Evolutionary conservation across 2,888 invertebrate genomes (phyloP).

Genomic region (Lathronympha strigana): DNA sequence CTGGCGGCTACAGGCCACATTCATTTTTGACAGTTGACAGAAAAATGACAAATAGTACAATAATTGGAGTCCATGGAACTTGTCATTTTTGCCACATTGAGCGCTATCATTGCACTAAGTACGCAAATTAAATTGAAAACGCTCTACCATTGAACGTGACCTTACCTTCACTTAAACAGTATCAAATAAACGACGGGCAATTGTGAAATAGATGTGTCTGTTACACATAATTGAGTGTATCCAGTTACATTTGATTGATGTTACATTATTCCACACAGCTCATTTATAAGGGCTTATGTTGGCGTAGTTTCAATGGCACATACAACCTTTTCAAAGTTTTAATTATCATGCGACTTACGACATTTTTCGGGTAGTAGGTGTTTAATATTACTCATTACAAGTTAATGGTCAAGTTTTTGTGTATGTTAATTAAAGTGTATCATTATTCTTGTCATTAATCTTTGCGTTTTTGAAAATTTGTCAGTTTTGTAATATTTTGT

Average conservation of each 20-base stretch:
- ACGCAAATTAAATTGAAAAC: no score
- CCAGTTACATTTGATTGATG: constrained; percentile 29
- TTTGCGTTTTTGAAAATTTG: constrained; percentile 12
- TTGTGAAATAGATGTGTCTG: constrained; percentile 38
- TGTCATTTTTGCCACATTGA: no score
- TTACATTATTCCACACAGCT: constrained; percentile 5
- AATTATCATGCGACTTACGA: constrained; percentile 7
- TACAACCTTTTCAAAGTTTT: background rate
- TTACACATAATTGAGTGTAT: constrained; percentile 20
- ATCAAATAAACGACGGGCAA: constrained; percentile 26
- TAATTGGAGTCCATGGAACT: no score
- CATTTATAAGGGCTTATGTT: constrained; percentile 1
- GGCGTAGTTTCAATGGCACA: background rate
- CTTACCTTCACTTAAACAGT: constrained; percentile 23
- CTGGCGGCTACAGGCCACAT: no score
- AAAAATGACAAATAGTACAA: no score
- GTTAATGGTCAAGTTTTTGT: constrained; percentile 28
- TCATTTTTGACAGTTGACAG: no score
- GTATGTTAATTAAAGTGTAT: constrained; percentile 31
- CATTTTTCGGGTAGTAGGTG: background rate
- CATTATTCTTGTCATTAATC: constrained; percentile 34
- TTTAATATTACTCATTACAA: constrained; percentile 20
- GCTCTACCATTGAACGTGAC: background rate
- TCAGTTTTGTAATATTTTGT: constrained; percentile 9
- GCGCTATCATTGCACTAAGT: no score